Base-by-base conservation (phyloP, 2,113 vertebrate genomes). In the Heteronetta atricapilla region DNA sequence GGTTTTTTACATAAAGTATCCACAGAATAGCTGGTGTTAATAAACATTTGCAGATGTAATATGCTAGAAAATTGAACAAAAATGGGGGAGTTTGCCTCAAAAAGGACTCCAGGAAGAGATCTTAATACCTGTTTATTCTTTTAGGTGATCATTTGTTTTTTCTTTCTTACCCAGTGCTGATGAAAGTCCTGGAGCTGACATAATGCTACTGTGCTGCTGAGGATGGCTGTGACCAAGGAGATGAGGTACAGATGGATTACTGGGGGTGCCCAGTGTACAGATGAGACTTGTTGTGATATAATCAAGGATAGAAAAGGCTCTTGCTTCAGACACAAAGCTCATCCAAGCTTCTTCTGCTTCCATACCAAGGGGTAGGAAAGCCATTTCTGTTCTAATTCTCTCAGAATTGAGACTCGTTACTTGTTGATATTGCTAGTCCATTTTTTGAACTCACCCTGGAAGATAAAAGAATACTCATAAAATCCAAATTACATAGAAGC, bases 71-170 rank as follows among this genome's bases (percentile, higher is more conserved):
- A 1, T 0, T 3, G 10, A 11, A 62, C 4, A 28, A 55, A 46
- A 60, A 8, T 3, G 21, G 25, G 4, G 1, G 6, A 17, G 16
- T 16, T 53, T 46, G 18, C 19, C 46, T 22, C 48, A 34, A 31
- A 33, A 16, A 13, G 7, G 14, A 1, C 22, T 44, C 17, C 12
- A 13, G 20, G 25, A 82, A 29, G 25, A 56, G 22, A 10, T 40
- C 5, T 31, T 13, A 16, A 8, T 3, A 13, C 15, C 48, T 12
- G 12, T 3, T 33, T 0, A 0, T 13, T 6, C 34, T 42, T 10
- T 15, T 22, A 33, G 7, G 12, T 2, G 2, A 11, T 5, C 0
- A 1, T 1, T 26, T 2, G 11, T 2, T 23, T 40, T 28, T 72
- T 50, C 6, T 46, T 5, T 19, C 12, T 6, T 12, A 0, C 7